Conservation (phyloP, 2,797 vertebrate species). For the Thaleichthys pacificus region DNA sequence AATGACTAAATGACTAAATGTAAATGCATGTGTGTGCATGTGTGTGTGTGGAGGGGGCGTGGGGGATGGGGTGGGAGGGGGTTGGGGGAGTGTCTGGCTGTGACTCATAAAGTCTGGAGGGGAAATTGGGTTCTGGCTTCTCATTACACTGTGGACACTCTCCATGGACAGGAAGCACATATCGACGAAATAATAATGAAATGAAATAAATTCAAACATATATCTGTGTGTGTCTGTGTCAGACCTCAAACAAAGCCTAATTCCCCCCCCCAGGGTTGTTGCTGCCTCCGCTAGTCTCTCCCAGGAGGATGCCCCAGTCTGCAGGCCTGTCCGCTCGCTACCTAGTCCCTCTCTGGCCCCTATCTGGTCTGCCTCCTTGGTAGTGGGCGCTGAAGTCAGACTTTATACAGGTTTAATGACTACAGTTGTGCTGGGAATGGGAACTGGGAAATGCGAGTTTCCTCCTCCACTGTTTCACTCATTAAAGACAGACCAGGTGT, state of each 20-base stretch:
- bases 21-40: background rate
- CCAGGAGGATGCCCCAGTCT: too few relatives aligned
- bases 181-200: background rate
- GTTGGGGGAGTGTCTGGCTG: constrained; percentile 38
- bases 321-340: background rate
- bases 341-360: background rate
- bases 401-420: background rate
- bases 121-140: constrained; percentile 41
- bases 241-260: too few relatives aligned
- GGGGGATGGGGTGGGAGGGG: constrained; percentile 23
- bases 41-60: constrained; percentile 17
- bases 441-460: constrained; percentile 43
- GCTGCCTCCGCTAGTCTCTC: too few relatives aligned
- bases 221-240: background rate
- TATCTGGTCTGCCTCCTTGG: background rate
- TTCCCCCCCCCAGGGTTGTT: too few relatives aligned
- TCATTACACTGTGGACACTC: constrained; percentile 64
- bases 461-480: constrained; percentile 51
- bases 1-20: too few relatives aligned
- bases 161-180: constrained; percentile 9
- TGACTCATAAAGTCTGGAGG: constrained; percentile 67
- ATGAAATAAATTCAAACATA: background rate
- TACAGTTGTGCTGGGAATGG: background rate
- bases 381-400: background rate
- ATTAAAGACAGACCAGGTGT: constrained; percentile 44